Conservation (phyloP, 2,888 invertebrate genomes). For the Hanleya hanleyi region DNA sequence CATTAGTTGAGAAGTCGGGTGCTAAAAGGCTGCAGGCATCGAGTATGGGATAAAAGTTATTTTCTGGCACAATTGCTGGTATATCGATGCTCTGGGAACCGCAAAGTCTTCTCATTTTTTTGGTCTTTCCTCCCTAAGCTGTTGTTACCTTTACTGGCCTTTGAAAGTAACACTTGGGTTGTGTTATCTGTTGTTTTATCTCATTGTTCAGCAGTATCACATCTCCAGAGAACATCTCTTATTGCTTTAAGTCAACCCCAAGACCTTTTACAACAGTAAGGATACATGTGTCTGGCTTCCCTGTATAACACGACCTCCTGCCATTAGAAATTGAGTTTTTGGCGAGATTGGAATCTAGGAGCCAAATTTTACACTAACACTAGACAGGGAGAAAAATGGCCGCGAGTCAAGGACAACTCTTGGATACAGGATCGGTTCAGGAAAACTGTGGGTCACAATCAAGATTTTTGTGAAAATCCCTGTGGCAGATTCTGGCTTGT, state of each 20-base stretch:
- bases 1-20: background rate
- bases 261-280: constrained; percentile 5
- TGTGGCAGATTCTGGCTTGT: background rate
- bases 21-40: background rate
- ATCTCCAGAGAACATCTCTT: background rate
- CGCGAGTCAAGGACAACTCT: too few relatives aligned
- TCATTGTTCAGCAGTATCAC: constrained; percentile 10
- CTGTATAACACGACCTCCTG: too few relatives aligned
- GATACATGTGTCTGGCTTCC: too few relatives aligned
- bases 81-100: background rate
- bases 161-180: constrained; percentile 5
- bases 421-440: too few relatives aligned
- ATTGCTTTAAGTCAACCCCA: background rate
- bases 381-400: too few relatives aligned
- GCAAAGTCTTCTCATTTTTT: too few relatives aligned
- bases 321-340: background rate
- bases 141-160: background rate
- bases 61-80: background rate
- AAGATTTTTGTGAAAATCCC: background rate
- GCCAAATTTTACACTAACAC: too few relatives aligned
- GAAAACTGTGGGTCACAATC: background rate
- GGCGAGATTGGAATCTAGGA: background rate
- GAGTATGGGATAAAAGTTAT: background rate
- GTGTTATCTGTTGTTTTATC: constrained; percentile 11
- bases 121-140: too few relatives aligned